These are phyloP conservation scores for Corythaeola cristata DNA, from an alignment of 2,113 vertebrate genomes.

Conservation along the genomic window DNA sequence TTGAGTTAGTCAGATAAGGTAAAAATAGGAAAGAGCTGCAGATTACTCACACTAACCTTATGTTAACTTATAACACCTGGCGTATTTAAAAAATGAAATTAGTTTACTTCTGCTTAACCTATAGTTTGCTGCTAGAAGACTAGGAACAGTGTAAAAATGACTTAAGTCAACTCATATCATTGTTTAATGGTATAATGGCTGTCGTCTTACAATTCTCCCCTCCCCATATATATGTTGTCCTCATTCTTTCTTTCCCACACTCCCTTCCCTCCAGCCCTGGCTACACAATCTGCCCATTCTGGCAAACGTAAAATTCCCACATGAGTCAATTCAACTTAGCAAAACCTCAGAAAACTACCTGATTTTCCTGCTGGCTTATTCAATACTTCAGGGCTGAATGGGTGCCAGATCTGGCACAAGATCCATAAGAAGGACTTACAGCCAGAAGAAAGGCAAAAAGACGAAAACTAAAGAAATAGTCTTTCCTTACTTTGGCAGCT, in stretches of 20 bases:
- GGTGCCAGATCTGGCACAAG: neutral
- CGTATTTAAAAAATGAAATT: neutral
- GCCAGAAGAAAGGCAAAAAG: neutral
- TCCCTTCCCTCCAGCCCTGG: neutral
- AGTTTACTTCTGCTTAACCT: neutral
- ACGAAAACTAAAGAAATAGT: neutral
- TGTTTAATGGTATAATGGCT: neutral
- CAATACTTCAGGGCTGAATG: neutral
- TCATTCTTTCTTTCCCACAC: neutral
- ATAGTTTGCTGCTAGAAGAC: neutral
- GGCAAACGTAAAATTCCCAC: neutral
- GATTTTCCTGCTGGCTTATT: neutral
- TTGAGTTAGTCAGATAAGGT: neutral
- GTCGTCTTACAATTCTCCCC: neutral
- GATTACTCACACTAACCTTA: neutral
- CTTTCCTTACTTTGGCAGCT: neutral
- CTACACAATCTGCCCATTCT: neutral
- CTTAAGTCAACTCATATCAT: neutral
- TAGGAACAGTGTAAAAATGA: neutral
- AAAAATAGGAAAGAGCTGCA: neutral
- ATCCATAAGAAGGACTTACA: neutral
- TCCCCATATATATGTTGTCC: rapidly evolving
- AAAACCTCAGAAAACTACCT: neutral
- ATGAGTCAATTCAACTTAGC: neutral
- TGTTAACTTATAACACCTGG: neutral